Conservation (phyloP, 2,888 invertebrate species). For the Harmothoe impar region DNA sequence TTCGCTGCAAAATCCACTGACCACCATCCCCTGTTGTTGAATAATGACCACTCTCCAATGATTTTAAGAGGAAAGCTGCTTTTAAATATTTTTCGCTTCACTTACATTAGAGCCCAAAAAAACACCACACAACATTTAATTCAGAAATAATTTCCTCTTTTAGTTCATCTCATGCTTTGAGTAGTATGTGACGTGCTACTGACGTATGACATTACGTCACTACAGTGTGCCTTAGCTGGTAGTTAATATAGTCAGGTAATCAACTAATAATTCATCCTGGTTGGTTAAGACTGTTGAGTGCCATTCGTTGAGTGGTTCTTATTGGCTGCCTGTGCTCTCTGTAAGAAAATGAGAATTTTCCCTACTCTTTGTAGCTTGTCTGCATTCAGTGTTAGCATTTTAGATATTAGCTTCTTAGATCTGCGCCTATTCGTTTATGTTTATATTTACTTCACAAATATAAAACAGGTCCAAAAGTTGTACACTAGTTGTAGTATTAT, state of each 20-base stretch:
- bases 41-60: no score
- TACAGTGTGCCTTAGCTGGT: conserved; percentile 27
- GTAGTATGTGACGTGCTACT: not conserved
- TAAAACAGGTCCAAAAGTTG: no score
- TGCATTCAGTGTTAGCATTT: not conserved
- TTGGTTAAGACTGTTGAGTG: not conserved
- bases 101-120: no score
- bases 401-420: not conserved
- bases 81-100: no score
- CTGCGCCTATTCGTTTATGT: conserved; percentile 17
- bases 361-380: not conserved
- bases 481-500: no score
- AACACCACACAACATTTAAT: not conserved
- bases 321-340: not conserved
- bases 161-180: conserved; percentile 54
- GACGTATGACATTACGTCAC: conserved; percentile 10
- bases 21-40: no score
- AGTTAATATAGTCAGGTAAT: not conserved
- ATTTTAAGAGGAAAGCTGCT: no score
- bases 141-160: conserved; percentile 34
- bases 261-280: not conserved
- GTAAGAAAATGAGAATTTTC: not conserved
- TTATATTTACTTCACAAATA: no score
- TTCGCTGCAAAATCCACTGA: no score
- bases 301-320: conserved; percentile 27